Percentiles rank a stretch among this genome's conserved stretches.
These are phyloP conservation scores for Eufriesea mexicana DNA, from an alignment of 1,140 invertebrate genomes.

Conservation along the genomic window DNA sequence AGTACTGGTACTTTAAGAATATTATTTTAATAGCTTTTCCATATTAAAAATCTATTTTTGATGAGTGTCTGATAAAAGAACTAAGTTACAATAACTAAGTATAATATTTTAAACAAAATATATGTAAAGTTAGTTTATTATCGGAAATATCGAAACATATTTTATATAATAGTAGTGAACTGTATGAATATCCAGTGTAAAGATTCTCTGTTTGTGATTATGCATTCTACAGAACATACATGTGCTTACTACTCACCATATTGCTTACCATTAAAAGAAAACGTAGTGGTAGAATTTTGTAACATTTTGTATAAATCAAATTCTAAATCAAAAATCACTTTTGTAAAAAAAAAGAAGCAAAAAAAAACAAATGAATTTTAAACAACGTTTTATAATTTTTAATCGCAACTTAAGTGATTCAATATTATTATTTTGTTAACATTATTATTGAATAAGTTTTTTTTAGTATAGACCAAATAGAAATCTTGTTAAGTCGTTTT, in stretches of 20 bases:
- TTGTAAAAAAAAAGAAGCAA: constrained; percentile 28
- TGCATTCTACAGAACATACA: not conserved
- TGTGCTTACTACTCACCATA: constrained; percentile 17
- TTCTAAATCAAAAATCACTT: constrained; percentile 36
- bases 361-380: constrained; percentile 8
- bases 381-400: not conserved
- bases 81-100: not conserved
- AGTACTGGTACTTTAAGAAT: constrained; percentile 13
- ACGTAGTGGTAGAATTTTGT: constrained; percentile 59
- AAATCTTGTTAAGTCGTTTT: not conserved
- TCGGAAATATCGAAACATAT: constrained; percentile 9
- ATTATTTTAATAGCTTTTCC: not conserved
- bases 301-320: constrained; percentile 64
- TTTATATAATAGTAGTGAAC: constrained; percentile 18
- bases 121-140: constrained; percentile 14
- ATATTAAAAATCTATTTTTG: not conserved
- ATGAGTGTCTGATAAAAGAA: not conserved
- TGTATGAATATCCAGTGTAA: constrained; percentile 14
- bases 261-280: constrained; percentile 20
- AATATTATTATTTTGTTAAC: not conserved
- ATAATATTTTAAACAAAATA: not conserved
- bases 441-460: not conserved
- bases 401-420: constrained; percentile 1
- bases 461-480: constrained; percentile 15
- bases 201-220: constrained; percentile 29